Conservation (phyloP, 2,888 invertebrate genomes). For the Microplitis manilae region DNA sequence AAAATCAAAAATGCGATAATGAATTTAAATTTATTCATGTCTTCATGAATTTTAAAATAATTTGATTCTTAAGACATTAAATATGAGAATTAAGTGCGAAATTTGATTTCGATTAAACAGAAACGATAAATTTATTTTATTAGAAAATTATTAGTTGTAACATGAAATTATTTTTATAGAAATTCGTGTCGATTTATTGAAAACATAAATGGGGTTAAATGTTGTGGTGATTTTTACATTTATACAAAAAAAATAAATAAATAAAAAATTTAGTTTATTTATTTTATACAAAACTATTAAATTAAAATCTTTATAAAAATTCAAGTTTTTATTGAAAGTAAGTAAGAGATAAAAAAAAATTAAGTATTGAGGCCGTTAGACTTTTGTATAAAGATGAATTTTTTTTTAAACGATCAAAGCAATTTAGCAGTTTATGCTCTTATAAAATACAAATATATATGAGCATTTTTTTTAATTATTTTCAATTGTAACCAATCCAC, state of each 20-base stretch:
- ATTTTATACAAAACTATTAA: not conserved
- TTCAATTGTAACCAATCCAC: constrained; percentile 58
- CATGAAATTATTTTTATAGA: not conserved
- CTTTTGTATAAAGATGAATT: constrained; percentile 12
- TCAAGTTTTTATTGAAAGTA: not conserved
- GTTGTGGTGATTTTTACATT: not conserved
- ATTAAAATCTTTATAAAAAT: not conserved
- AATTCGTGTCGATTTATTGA: constrained; percentile 11
- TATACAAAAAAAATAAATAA: not conserved
- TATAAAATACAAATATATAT: not conserved
- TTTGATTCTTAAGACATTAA: no score
- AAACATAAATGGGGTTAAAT: constrained; percentile 13
- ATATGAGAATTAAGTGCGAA: no score
- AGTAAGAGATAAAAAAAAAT: not conserved
- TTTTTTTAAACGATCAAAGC: constrained; percentile 12
- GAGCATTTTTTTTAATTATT: constrained; percentile 42
- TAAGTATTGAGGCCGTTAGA: not conserved
- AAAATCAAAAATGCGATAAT: no score
- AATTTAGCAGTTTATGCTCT: constrained; percentile 16
- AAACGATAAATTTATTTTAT: no score
- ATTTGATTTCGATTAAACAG: no score
- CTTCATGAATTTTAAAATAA: no score
- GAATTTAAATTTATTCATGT: no score
- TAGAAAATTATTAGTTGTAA: no score
- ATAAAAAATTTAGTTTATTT: constrained; percentile 2